Evolutionary conservation across 1,140 invertebrate species (phyloP), one percentile per base, ranked within the genome.

Genomic region (Gryllus bimaculatus): DNA sequence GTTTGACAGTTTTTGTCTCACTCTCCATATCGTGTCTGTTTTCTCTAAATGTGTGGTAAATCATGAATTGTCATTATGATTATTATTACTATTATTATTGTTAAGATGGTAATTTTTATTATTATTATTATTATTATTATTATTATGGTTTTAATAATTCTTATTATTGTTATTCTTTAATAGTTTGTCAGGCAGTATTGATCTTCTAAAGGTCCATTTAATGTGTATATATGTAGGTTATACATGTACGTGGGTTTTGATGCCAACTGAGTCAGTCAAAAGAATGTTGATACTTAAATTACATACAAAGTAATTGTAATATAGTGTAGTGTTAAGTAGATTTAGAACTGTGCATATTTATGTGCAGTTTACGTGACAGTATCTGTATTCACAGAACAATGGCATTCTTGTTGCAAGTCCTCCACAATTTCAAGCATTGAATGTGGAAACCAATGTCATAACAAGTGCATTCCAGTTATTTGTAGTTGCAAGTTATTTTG

Each of bases 211-310:
- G 18, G 54, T 66, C 54, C 54, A 66, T 66, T 66, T 13, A 18
- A 13, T 66, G 54, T 66, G 54, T 66, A 66, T 18, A 66, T 66
- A 66, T 39, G 26, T 66, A 66, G 54, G 54, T 66, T 3, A 66
- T 66, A 66, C 54, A 66, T 66, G 54, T 66, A 66, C 7, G 18
- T 66, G 54, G 54, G 54, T 66, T 39, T 66, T 66, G 54, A 66
- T 66, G 54, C 54, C 54, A 66, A 66, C 54, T 66, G 54, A 66
- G 54, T 66, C 54, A 66, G 54, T 66, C 54, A 66, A 66, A 66
- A 66, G 54, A 66, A 39, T 66, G 18, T 66, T 66, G 54, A 66
- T 66, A 66, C 54, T 66, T 66, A 66, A 66, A 66, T 66, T 66
- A 66, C 18, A 10, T 66, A 66, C 10, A 10, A 66, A 66, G 54